Evolutionary conservation across 1,140 invertebrate species (phyloP), one percentile per base, ranked within the genome.

Genomic region (Triops cancriformis): DNA sequence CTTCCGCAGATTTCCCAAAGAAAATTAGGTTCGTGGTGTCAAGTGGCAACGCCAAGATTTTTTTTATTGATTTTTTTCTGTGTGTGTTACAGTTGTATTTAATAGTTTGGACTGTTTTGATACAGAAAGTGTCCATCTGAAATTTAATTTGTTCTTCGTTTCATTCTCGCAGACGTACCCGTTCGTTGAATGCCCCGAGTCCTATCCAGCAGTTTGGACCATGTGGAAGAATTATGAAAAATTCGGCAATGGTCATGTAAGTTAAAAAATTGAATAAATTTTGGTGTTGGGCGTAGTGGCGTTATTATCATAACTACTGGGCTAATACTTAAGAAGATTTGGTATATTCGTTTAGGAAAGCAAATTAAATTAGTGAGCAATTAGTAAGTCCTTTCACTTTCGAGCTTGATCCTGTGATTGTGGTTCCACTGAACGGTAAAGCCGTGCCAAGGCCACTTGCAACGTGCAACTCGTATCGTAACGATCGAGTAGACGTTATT

Each of bases 181-280:
- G 94, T 83, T 96, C 94, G 80, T 88, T 97, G 81, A 97, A 97
- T 87, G 95, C 95, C 18, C 95, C 94, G 0, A 96, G 93, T 81
- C 95, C 94, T 1, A 92, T 95, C 78, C 94, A 95, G 85, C 93
- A 96, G 82, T 97, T 97, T 86, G 95, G 95, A 88, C 95, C 94
- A 90, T 97, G 94, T 87, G 95, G 94, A 78, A 90, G 94, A 79
- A 96, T 97, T 83, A 95, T 96, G 94, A 96, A 95, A 86, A 96
- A 95, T 85, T 94, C 94, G 2, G 93, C 93, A 23, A 95, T 96
- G 93, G 93, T 96, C 83, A 96, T 97, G 94, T 95, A 89, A 93
- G 93, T 94, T 64, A 85, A 74, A 26, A 27, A 72, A n/a, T 26
- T 76, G 10, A 5, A 64, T 64, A 11, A 14, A 18, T 26, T 31